Evolutionary conservation across 2,888 invertebrate species (phyloP).

Genomic region (Gnatocerus cornutus): DNA sequence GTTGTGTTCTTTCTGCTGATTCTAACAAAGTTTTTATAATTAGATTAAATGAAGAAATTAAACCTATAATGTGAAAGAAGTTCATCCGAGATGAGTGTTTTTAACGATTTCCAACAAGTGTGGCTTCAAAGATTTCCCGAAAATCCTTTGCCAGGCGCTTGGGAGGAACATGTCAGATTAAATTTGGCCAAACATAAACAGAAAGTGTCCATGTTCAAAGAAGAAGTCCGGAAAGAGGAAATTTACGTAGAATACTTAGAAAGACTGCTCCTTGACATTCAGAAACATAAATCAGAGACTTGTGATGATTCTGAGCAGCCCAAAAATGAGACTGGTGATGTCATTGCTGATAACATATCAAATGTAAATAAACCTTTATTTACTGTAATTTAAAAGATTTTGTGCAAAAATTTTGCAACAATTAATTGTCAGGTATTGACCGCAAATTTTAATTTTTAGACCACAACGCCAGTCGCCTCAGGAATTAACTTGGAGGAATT

Average conservation of each 20-base stretch:
- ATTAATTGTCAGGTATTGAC: constrained; percentile 5
- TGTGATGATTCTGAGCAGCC: constrained; percentile 58
- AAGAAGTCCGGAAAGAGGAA: constrained; percentile 92
- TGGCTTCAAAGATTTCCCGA: constrained; percentile 94
- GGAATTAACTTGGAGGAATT: constrained; percentile 60
- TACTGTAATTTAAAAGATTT: background rate
- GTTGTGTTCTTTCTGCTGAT: constrained; percentile 19
- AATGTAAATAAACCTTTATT: constrained; percentile 62
- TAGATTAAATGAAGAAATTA: constrained; percentile 21
- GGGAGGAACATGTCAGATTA: constrained; percentile 94
- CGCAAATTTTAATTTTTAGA: constrained; percentile 46
- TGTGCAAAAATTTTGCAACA: background rate
- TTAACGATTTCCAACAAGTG: constrained; percentile 92
- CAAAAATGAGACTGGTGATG: constrained; percentile 54
- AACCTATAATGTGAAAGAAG: constrained; percentile 40
- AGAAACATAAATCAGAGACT: constrained; percentile 79
- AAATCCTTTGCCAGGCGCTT: constrained; percentile 91
- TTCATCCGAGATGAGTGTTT: constrained; percentile 83
- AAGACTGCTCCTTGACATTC: constrained; percentile 87
- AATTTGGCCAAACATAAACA: constrained; percentile 92
- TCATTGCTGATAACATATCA: constrained; percentile 64
- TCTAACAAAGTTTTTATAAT: constrained; percentile 3
- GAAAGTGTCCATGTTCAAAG: constrained; percentile 86
- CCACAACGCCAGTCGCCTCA: constrained; percentile 48
- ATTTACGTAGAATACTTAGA: constrained; percentile 93